A percentile compares a stretch with the other conserved stretches of the same genome.
phyloP scores from a whole-genome alignment of 1,140 invertebrate species.

The Anagrus nilaparvatae region DNA sequence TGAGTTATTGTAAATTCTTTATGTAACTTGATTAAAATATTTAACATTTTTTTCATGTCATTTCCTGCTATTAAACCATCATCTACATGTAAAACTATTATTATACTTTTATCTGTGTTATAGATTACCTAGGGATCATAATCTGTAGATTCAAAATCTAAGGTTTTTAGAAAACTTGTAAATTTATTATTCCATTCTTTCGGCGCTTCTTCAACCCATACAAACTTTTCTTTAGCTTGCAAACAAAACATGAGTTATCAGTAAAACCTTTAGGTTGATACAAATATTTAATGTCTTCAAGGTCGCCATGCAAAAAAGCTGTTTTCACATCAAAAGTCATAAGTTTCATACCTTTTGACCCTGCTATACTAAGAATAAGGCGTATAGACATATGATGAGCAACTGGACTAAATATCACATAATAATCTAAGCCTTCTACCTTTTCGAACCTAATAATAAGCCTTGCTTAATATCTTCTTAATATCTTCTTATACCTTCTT shows the following conservation, averaged over 20 bases:
- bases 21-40: background rate
- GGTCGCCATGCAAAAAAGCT: constrained; percentile 40
- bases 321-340: constrained; percentile 34
- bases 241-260: constrained; percentile 3
- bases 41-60: background rate
- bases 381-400: constrained; percentile 35
- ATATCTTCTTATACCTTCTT: constrained; percentile 21
- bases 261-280: constrained; percentile 12
- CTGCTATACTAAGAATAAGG: constrained; percentile 30
- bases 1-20: background rate
- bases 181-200: constrained; percentile 29
- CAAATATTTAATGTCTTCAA: constrained; percentile 25
- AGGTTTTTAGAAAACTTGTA: constrained; percentile 4
- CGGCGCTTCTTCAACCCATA: constrained; percentile 36
- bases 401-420: constrained; percentile 25
- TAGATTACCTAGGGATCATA: constrained; percentile 9
- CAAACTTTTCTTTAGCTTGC: constrained; percentile 27
- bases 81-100: constrained; percentile 1
- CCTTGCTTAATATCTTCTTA: background rate
- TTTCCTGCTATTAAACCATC: constrained; percentile 4
- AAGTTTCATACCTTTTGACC: constrained; percentile 32
- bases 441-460: background rate
- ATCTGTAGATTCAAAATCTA: background rate
- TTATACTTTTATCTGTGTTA: background rate
- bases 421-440: background rate